Evolutionary conservation across 1,140 invertebrate genomes (phyloP).

Genomic region (Heliconius melpomene): DNA sequence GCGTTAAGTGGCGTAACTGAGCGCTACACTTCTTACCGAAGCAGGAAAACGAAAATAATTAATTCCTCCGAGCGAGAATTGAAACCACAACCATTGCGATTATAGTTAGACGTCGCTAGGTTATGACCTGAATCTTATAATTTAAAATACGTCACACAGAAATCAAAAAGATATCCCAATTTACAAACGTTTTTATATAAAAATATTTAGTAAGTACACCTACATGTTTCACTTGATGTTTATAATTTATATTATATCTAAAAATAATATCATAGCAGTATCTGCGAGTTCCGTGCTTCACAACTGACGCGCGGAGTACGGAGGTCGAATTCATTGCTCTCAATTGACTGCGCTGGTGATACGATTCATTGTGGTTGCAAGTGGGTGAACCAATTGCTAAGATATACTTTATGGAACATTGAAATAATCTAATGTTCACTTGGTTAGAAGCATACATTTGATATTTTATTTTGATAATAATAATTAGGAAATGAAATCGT

Average conservation of each 20-base stretch:
- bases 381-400: slow-evolving; percentile 47
- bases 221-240: too few relatives aligned
- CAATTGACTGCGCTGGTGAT: slow-evolving; percentile 58
- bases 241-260: neutral
- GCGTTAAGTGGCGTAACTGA: too few relatives aligned
- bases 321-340: slow-evolving; percentile 67
- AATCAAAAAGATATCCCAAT: too few relatives aligned
- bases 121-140: too few relatives aligned
- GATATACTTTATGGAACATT: slow-evolving; percentile 28
- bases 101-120: too few relatives aligned
- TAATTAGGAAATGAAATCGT: neutral
- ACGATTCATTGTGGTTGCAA: slow-evolving; percentile 50
- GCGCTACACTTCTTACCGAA: too few relatives aligned
- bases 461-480: neutral
- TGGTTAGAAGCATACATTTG: neutral
- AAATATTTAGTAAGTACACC: too few relatives aligned
- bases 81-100: too few relatives aligned
- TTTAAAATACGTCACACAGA: too few relatives aligned
- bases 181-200: too few relatives aligned
- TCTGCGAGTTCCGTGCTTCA: slow-evolving; percentile 17
- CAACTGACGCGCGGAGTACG: slow-evolving; percentile 35
- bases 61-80: too few relatives aligned
- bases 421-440: neutral
- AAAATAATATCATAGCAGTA: slow-evolving; percentile 17
- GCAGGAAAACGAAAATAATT: too few relatives aligned